Evolutionary conservation across 2,888 invertebrate genomes (phyloP), one percentile per base, ranked within the genome.

Genomic region (Chrysotoxum bicinctum): DNA sequence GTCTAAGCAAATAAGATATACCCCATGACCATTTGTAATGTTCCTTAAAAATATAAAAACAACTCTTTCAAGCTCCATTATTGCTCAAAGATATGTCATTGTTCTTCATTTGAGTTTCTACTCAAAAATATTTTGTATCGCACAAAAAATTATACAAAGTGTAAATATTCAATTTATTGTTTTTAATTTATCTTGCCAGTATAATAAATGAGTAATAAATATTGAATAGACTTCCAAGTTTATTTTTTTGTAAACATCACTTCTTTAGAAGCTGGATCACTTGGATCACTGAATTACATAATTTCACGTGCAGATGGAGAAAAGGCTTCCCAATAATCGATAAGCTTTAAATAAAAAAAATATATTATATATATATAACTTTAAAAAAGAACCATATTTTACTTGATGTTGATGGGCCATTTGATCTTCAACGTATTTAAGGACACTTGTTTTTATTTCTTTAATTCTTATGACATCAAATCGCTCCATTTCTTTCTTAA

Each of bases 371-470:
- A 12, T 4, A 48, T 12, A 1, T 4, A 12, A 6, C 23, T 14
- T 21, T 48, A 6, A 12, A 50, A 26, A 26, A 8, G 0, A 58
- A 40, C n/a, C n/a, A n/a, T n/a, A 19, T 3, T 45, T 88, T 91
- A 98, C 98, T 95, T 98, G 96, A 87, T 98, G 97, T 92, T 99
- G 99, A 91, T 98, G 98, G 88, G 96, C 96, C 94, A 99, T 95
- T 92, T 99, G 96, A 76, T 97, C 95, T 92, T 99, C 98, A 88
- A 99, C 94, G 92, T 99, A 98, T 89, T 96, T 95, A 64, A 98
- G 95, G 88, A 99, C 94, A 88, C 97, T 96, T 76, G 94, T 94
- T 89, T 98, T 97, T 91, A 99, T 97, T 91, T 99, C 99, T 80
- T 95, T 94, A 54, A 98, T 95, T 88, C 98, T 94, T 87, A 95